These are phyloP conservation scores for Carassius carassius DNA, from an alignment of 2,113 vertebrate genomes.

Conservation along the genomic window DNA sequence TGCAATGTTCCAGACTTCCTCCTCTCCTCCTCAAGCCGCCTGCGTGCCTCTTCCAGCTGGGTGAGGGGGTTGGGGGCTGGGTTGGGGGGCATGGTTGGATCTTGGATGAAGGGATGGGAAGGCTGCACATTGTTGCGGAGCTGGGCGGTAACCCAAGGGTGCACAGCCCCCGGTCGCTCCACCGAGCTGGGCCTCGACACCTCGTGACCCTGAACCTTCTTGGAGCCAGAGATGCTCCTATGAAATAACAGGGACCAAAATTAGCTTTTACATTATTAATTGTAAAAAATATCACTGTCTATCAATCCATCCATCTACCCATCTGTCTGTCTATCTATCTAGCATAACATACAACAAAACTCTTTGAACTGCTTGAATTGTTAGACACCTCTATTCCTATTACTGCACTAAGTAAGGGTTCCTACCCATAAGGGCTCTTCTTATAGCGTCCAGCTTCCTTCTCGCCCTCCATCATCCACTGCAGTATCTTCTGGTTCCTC, in stretches of 20 bases:
- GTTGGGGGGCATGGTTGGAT: constrained; percentile 89
- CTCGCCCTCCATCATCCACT: constrained; percentile 91
- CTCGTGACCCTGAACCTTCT: constrained; percentile 81
- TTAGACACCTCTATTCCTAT: neutral
- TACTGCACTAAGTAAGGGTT: neutral
- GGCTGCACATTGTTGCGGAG: constrained; percentile 83
- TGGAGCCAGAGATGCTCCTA: constrained; percentile 75
- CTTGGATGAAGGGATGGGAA: constrained; percentile 87
- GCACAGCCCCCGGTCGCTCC: constrained; percentile 79
- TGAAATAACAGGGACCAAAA: neutral
- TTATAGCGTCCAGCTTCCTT: constrained; percentile 84
- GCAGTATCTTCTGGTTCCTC: constrained; percentile 86
- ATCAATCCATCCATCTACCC: too few relatives aligned
- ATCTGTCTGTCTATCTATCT: too few relatives aligned
- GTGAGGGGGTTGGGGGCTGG: constrained; percentile 89
- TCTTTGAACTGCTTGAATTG: neutral
- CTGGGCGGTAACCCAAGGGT: constrained; percentile 84
- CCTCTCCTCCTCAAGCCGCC: constrained; percentile 86
- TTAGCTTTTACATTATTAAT: neutral
- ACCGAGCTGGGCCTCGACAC: constrained; percentile 76
- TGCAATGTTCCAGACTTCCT: constrained; percentile 78
- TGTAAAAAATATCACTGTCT: neutral
- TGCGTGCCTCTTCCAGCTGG: constrained; percentile 85
- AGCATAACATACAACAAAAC: neutral
- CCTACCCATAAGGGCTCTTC: constrained; percentile 82